Evolutionary conservation across 2,888 invertebrate species (phyloP), one percentile per base, ranked within the genome.

Genomic region (Gastrophysa polygoni): DNA sequence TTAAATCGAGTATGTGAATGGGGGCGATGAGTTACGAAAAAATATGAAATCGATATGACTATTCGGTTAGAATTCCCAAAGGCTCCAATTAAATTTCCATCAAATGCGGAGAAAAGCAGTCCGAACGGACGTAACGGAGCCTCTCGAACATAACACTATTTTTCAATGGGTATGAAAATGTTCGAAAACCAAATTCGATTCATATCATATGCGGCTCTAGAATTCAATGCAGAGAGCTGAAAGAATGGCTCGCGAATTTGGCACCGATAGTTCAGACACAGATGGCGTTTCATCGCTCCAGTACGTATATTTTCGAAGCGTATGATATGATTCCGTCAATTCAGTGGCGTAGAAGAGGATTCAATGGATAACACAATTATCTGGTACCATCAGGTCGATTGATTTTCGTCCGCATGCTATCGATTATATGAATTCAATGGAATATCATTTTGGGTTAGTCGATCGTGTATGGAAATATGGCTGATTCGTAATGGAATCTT

Each of bases 161-260:
- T 64, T 60, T 43, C 57, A 49, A 60, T 57, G 50, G 52, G 57
- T 52, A 66, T 61, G 57, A 59, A 62, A 64, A 63, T 63, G 61
- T 63, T 63, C 56, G 64, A 64, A 67, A 60, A 64, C 59, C 50
- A 58, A 67, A 64, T 62, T 63, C 60, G 59, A 62, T 63, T 60
- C 56, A 21, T 58, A 63, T 59, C 66, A 59, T 64, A 62, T 64
- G 66, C 50, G 59, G 50, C 44, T 56, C 59, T 65, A 63, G 66
- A 68, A 68, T 66, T 63, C 63, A 70, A 64, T 64, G 64, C 57
- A 62, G 55, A 65, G 57, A 51, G 52, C 63, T 63, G 64, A 67
- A 68, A 64, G 71, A 67, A 71, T 68, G 63, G 59, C 38, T 20
- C n/a, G 24, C 3, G 24, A 24, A 24, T 24, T 24, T 24, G 24